Base-by-base conservation (phyloP, 2,113 vertebrate species). In the zebrafish (Danio rerio) region DNA sequence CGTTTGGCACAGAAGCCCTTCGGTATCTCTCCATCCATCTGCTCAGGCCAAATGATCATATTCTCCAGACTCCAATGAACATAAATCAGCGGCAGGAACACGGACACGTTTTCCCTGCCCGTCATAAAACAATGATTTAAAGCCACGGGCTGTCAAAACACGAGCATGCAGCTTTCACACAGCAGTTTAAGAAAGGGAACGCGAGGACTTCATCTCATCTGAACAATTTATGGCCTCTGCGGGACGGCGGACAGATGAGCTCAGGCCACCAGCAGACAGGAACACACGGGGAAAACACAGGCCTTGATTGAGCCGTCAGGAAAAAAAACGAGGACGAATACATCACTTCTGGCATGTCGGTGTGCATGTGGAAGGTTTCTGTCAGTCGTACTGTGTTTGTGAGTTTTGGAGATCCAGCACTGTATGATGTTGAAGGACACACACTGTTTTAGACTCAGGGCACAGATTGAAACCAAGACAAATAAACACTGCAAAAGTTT, bases 61-160 rank as follows among this genome's bases (percentile, higher is more conserved):
- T 94, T 94, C 95, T 95, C 95, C 92, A 94, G 89, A 93, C 94
- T 92, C 88, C 77, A 91, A 94, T 94, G 93, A 91, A 90, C 93
- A 92, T 97, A 96, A 97, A 97, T 97, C 95, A 94, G 90, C 0
- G 47, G 90, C 89, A 88, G 86, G 92, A 95, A 92, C 93, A 88
- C 86, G 92, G 93, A 93, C 74, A 81, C 75, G 73, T 83, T 90
- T 95, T 94, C 92, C 92, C 94, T 92, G 92, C 94, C 94, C 92
- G 89, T 95, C 95, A 94, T 95, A 95, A 96, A 95, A 94, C 92
- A 92, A 93, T 94, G 95, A 95, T 94, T 95, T 94, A 96, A 93
- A 93, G 93, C 91, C 93, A 91, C 50, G 90, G 93, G 92, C 93
- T 95, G 95, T 96, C 95, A 95, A 95, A 95, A 95, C 89, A 93